Evolutionary conservation across 1,140 invertebrate genomes (phyloP), one percentile per base, ranked within the genome.

Genomic region (Scaptomyza pallida): DNA sequence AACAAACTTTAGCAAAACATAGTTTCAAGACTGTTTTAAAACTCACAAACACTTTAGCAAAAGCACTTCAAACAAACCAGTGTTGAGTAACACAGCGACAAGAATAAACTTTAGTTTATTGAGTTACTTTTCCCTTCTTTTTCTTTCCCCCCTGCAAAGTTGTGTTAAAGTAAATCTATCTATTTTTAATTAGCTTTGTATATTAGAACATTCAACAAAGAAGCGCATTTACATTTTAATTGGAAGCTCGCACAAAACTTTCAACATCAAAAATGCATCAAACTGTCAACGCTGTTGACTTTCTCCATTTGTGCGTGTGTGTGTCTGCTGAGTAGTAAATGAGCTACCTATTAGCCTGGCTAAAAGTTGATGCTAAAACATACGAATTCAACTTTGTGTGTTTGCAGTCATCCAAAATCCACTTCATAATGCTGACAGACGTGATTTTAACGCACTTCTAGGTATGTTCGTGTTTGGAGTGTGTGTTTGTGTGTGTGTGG

Each of bases 381-480:
- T 4, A 51, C 9, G 33, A 52, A 52, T 52, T n/a, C 50, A 52
- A 16, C 16, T 52, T 40, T 52, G 2, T 30, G 26, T 12, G 17
- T 10, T 1, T 1, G 16, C 16, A 9, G 41, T 10, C 17, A n/a
- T 8, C 12, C 12, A 52, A 40, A n/a, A 52, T 33, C 17, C 33
- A 13, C 33, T 40, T 40, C 33, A 52, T 52, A 52, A 37, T 37
- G 30, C 50, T n/a, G 26, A 37, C 16, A 52, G 50, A 37, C 6
- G 5, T 37, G 50, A 17, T 10, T 40, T 40, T 6, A 12, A 21
- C 12, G 17, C 12, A 44, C 41, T 17, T 16, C 1, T 43, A 43
- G 13, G 21, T 26, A 21, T 9, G 8, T 30, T 30, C 26, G 23
- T 26, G 3, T 26, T 2, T 26, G 23, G 4, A 8, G 26, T 30